Percentiles rank a stretch among this genome's conserved stretches.
Evolutionary conservation across 2,888 invertebrate genomes (phyloP).

Genomic region (Pandemis corylana): DNA sequence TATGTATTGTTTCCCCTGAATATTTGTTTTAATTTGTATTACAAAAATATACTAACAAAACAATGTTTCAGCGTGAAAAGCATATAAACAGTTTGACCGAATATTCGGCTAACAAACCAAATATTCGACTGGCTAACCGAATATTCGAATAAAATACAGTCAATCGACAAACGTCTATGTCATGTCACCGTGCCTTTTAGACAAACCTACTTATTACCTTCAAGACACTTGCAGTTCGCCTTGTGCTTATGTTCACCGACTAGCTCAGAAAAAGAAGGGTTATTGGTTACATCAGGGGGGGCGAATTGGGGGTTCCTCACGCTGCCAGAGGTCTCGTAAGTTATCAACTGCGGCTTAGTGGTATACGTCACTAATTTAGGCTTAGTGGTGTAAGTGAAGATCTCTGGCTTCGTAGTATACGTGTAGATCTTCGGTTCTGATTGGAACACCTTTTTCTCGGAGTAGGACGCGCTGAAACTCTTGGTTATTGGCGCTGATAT

Average conservation of each 20-base stretch:
- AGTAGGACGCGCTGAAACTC: slow-evolving; percentile 67
- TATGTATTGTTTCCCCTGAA: too few relatives aligned
- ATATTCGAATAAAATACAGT: neutral
- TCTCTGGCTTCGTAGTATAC: slow-evolving; percentile 65
- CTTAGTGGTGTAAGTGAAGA: slow-evolving; percentile 62
- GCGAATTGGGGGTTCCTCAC: slow-evolving; percentile 74
- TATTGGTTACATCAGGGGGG: slow-evolving; percentile 66
- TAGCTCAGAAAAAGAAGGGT: slow-evolving; percentile 67
- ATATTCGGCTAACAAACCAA: neutral
- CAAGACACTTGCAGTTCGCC: slow-evolving; percentile 73
- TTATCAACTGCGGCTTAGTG: slow-evolving; percentile 64
- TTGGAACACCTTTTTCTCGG: slow-evolving; percentile 73
- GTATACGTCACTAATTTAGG: slow-evolving; percentile 58
- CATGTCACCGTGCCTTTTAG: too few relatives aligned
- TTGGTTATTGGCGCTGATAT: slow-evolving; percentile 69
- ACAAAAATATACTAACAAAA: too few relatives aligned
- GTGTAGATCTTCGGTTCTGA: slow-evolving; percentile 68
- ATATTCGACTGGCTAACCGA: neutral
- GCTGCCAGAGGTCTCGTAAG: slow-evolving; percentile 75
- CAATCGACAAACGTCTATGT: too few relatives aligned
- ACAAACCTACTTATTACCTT: slow-evolving; percentile 63
- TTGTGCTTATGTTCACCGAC: slow-evolving; percentile 68
- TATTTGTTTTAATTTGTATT: too few relatives aligned
- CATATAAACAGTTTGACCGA: neutral
- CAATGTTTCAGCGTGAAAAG: too few relatives aligned